A percentile compares a stretch with the other conserved stretches of the same genome.
Evolutionary conservation across 2,113 vertebrate species (phyloP).

Genomic region (Campylomormyrus tamandua): DNA sequence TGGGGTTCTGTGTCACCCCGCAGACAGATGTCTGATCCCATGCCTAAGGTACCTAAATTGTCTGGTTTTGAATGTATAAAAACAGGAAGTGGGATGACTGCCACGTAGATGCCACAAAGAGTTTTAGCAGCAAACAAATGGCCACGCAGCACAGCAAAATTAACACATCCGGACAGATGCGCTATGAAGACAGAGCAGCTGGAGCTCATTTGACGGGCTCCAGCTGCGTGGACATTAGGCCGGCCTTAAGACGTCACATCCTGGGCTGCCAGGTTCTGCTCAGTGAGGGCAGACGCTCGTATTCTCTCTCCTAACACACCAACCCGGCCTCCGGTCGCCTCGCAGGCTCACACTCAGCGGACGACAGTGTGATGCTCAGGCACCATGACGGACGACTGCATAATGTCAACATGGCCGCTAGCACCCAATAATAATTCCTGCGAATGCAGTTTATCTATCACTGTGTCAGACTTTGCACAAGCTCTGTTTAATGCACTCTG

Average conservation of each 20-base stretch:
- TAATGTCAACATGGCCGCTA: background rate
- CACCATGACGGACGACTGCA: background rate
- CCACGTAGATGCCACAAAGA: background rate
- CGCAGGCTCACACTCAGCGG: constrained; percentile 66
- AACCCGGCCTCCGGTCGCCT: constrained; percentile 71
- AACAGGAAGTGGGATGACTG: background rate
- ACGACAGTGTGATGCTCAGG: constrained; percentile 30
- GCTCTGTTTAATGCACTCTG: background rate
- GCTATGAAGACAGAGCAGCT: background rate
- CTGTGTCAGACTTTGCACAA: background rate
- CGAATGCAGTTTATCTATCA: background rate
- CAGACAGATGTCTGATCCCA: background rate
- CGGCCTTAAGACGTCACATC: background rate
- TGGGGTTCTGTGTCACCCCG: background rate
- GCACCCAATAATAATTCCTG: background rate
- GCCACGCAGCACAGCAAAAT: background rate
- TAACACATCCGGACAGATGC: background rate
- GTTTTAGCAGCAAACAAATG: background rate
- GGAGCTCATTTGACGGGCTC: background rate
- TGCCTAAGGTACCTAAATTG: background rate
- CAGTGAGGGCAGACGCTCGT: constrained; percentile 48
- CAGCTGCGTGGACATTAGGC: background rate
- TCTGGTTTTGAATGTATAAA: background rate
- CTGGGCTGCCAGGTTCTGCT: background rate
- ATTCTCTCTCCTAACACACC: constrained; percentile 67